phyloP scores from a whole-genome alignment of 2,888 invertebrate genomes.

The Caenorhabditis becei region DNA sequence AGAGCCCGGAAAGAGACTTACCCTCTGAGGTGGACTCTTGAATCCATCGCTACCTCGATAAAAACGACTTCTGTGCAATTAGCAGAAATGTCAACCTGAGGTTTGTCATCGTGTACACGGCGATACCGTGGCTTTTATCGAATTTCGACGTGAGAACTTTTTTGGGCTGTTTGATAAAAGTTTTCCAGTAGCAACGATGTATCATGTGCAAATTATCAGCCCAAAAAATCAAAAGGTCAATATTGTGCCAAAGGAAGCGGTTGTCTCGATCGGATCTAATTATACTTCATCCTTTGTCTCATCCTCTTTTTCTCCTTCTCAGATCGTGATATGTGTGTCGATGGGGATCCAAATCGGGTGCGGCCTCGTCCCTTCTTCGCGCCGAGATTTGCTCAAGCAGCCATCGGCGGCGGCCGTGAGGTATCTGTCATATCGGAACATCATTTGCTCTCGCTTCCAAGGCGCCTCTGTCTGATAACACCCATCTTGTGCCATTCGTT shows the following conservation, averaged over 20 bases:
- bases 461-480: constrained; percentile 11
- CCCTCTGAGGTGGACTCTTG: constrained; percentile 36
- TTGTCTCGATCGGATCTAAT: constrained; percentile 1
- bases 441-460: constrained; percentile 44
- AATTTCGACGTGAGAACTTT: background rate
- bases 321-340: constrained; percentile 58
- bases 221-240: constrained; percentile 25
- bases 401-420: constrained; percentile 48
- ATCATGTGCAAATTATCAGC: too few relatives aligned
- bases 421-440: constrained; percentile 58
- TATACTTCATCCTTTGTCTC: constrained; percentile 13
- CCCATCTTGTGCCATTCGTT: constrained; percentile 37
- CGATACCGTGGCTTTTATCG: background rate
- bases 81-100: background rate
- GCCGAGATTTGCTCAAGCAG: constrained; percentile 44
- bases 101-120: background rate
- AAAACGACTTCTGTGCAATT: background rate
- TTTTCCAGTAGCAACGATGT: too few relatives aligned
- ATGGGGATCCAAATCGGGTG: constrained; percentile 49
- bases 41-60: constrained; percentile 21
- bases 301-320: background rate
- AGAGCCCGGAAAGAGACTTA: background rate
- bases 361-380: constrained; percentile 11
- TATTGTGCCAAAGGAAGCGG: background rate
- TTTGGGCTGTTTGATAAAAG: too few relatives aligned